A percentile compares a stretch with the other conserved stretches of the same genome.
These are phyloP conservation scores for Melipona bicolor DNA, from an alignment of 2,888 invertebrate species.

Conservation along the genomic window DNA sequence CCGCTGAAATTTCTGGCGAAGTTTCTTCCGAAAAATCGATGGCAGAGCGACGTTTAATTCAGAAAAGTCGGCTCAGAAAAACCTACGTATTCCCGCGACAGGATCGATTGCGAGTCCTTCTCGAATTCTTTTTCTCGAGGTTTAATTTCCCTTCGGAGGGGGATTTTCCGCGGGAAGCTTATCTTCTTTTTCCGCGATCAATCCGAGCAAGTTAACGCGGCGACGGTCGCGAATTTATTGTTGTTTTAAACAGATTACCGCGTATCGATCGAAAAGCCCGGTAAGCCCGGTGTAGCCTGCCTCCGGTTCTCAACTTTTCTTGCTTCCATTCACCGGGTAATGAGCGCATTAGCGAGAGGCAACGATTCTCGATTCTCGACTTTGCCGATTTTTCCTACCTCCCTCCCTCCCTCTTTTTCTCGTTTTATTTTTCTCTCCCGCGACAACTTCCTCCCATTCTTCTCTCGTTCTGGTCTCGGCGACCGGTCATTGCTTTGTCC, in stretches of 20 bases:
- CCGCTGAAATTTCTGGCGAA: not conserved
- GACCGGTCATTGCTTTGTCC: constrained; percentile 28
- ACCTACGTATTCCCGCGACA: not conserved
- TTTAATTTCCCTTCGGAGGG: not conserved
- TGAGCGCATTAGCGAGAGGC: constrained; percentile 36
- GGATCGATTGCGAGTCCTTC: not conserved
- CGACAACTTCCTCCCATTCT: constrained; percentile 38
- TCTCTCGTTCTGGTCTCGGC: constrained; percentile 34
- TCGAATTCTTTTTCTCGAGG: not conserved
- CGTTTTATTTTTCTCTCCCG: not conserved
- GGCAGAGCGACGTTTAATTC: not conserved
- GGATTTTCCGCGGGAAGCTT: not conserved
- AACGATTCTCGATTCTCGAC: constrained; percentile 39
- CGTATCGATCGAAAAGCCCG: constrained; percentile 27
- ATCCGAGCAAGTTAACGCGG: not conserved
- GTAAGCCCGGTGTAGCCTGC: not conserved
- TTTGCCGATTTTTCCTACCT: constrained; percentile 21
- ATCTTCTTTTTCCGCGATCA: not conserved
- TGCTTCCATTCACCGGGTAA: constrained; percentile 42
- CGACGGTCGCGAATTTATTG: constrained; percentile 8
- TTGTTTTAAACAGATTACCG: constrained; percentile 36
- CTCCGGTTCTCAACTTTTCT: constrained; percentile 34
- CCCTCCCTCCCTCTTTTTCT: not conserved
- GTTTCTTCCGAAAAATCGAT: not conserved
- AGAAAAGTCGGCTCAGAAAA: not conserved